Evolutionary conservation across 1,140 invertebrate genomes (phyloP).

Genomic region (Notospermus geniculatus): DNA sequence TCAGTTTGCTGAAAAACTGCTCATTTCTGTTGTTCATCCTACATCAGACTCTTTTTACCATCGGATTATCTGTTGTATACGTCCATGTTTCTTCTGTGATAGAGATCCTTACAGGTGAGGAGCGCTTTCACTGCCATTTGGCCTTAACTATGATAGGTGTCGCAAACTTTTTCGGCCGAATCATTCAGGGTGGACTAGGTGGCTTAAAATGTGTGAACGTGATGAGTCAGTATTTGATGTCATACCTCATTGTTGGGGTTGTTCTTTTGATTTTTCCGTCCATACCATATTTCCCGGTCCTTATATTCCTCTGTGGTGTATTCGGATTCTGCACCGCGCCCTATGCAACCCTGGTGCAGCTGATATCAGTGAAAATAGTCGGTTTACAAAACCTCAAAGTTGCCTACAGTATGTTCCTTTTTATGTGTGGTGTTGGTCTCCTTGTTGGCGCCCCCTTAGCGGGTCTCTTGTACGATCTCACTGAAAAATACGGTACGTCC

Average conservation of each 20-base stretch:
- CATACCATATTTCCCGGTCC: not conserved
- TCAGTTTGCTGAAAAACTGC: not conserved
- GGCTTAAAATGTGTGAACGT: not conserved
- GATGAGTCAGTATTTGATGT: not conserved
- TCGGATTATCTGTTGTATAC: not conserved
- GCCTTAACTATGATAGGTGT: constrained; percentile 4
- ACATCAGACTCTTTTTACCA: not conserved
- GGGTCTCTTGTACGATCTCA: not conserved
- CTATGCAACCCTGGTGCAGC: not conserved
- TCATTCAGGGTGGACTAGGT: not conserved
- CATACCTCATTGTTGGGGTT: not conserved
- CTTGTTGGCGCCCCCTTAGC: not conserved
- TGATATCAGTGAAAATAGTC: not conserved
- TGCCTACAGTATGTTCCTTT: constrained; percentile 1
- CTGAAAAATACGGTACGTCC: not conserved
- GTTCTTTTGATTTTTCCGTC: not conserved
- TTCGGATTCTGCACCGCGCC: not conserved
- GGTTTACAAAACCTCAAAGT: not conserved
- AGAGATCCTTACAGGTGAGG: not conserved
- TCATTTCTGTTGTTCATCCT: not conserved
- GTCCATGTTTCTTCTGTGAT: not conserved
- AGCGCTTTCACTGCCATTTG: not conserved
- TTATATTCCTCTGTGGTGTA: not conserved
- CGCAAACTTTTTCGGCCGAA: constrained; percentile 2
- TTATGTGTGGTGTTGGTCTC: not conserved